Conservation (phyloP, 2,797 vertebrate genomes). For the Pygocentrus nattereri region DNA sequence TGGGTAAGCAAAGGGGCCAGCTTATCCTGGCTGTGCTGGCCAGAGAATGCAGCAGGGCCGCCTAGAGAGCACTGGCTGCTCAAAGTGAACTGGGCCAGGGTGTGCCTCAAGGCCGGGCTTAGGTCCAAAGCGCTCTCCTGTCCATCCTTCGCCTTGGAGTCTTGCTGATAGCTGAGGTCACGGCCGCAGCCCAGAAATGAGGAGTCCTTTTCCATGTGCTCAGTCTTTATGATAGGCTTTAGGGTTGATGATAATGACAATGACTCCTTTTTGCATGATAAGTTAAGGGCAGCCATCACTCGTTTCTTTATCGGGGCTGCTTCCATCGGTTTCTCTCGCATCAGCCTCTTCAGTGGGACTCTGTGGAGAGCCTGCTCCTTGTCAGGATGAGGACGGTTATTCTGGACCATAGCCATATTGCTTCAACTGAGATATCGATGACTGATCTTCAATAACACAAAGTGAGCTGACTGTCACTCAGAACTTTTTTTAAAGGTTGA, state of each 20-base stretch:
- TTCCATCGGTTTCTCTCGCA: constrained; percentile 81
- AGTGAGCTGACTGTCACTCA: constrained; percentile 25
- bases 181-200: constrained; percentile 41
- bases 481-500: constrained; percentile 56
- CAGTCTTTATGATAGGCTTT: constrained; percentile 90
- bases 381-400: constrained; percentile 78
- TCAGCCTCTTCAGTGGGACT: constrained; percentile 81
- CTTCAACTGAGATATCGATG: constrained; percentile 5
- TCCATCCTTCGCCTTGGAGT: constrained; percentile 39
- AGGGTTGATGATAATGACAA: constrained; percentile 54
- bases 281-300: constrained; percentile 88
- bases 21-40: constrained; percentile 80
- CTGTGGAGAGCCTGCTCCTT: constrained; percentile 82
- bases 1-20: constrained; percentile 89
- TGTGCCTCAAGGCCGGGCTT: constrained; percentile 97
- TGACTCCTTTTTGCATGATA: constrained; percentile 70
- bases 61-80: constrained; percentile 98
- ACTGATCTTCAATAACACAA: constrained; percentile 32
- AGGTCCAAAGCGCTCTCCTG: constrained; percentile 82
- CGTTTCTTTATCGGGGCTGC: constrained; percentile 88
- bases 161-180: constrained; percentile 75
- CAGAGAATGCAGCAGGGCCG: constrained; percentile 95
- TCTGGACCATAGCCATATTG: constrained; percentile 82
- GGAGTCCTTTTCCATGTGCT: constrained; percentile 82
- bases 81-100: constrained; percentile 95